Evolutionary conservation across 2,888 invertebrate species (phyloP).

Genomic region (Xestia ashworthii): DNA sequence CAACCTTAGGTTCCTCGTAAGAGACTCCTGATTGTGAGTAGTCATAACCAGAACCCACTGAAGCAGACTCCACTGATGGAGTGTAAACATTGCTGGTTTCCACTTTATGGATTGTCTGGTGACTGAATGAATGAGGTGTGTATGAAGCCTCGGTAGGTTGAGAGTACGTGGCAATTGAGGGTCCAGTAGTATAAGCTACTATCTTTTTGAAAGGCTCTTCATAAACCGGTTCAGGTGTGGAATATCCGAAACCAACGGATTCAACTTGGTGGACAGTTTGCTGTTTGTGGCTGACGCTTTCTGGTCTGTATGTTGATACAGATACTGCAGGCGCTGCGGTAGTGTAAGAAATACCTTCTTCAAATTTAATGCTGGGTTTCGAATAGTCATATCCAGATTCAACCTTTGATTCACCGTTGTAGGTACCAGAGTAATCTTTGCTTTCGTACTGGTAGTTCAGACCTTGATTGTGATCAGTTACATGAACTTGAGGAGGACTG

Average conservation of each 20-base stretch:
- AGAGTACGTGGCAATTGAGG: conserved; percentile 73
- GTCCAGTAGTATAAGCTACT: conserved; percentile 86
- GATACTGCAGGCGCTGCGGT: conserved; percentile 79
- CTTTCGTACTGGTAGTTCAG: conserved; percentile 75
- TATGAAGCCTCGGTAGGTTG: conserved; percentile 77
- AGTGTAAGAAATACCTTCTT: conserved; percentile 81
- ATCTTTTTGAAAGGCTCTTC: conserved; percentile 85
- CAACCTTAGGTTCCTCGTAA: conserved; percentile 71
- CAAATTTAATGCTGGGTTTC: conserved; percentile 82
- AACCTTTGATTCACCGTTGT: conserved; percentile 53
- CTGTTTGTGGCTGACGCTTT: conserved; percentile 80
- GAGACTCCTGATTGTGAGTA: conserved; percentile 63
- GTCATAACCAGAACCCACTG: conserved; percentile 67
- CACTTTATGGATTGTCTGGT: conserved; percentile 81
- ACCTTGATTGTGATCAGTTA: conserved; percentile 79
- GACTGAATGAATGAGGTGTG: conserved; percentile 79
- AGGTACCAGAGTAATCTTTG: conserved; percentile 67
- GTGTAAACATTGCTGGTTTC: conserved; percentile 71
- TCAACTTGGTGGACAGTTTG: conserved; percentile 81
- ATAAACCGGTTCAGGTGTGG: conserved; percentile 78
- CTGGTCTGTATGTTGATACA: conserved; percentile 82
- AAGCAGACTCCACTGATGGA: conserved; percentile 67
- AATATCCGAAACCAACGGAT: conserved; percentile 79
- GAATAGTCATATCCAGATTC: conserved; percentile 80
- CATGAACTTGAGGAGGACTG: conserved; percentile 78